These are phyloP conservation scores for Melieria picta DNA, from an alignment of 2,888 invertebrate species.

Conservation along the genomic window DNA sequence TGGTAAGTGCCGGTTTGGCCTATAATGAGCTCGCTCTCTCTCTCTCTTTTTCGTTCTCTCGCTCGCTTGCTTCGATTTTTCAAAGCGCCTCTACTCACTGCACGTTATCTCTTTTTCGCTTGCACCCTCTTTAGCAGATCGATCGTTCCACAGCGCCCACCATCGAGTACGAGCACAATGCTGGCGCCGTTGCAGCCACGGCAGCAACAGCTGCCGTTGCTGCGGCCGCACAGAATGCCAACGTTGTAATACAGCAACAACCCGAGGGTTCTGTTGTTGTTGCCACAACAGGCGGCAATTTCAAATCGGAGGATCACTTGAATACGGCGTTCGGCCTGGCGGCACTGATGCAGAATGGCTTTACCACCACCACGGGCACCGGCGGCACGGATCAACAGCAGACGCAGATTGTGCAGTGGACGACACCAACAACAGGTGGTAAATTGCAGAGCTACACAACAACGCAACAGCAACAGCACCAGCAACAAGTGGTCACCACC, in stretches of 20 bases:
- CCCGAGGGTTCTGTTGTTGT: constrained; percentile 56
- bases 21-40: neutral
- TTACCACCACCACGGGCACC: constrained; percentile 69
- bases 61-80: constrained; percentile 14
- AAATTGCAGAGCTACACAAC: constrained; percentile 76
- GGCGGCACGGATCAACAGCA: constrained; percentile 47
- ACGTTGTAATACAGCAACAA: constrained; percentile 50
- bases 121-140: constrained; percentile 53
- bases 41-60: constrained; percentile 18
- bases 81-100: neutral
- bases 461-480: constrained; percentile 47
- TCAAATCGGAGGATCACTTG: constrained; percentile 79
- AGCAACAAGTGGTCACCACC: constrained; percentile 54
- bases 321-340: constrained; percentile 78
- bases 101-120: constrained; percentile 28
- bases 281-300: constrained; percentile 56
- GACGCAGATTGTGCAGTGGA: constrained; percentile 62
- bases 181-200: constrained; percentile 45
- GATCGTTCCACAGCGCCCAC: constrained; percentile 65
- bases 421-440: constrained; percentile 75
- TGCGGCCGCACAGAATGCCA: constrained; percentile 48
- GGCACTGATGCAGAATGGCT: constrained; percentile 72
- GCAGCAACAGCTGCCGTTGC: constrained; percentile 49
- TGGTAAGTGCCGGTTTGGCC: constrained; percentile 55
- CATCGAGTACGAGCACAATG: constrained; percentile 65